Evolutionary conservation across 2,888 invertebrate genomes (phyloP), one percentile per base, ranked within the genome.

Genomic region (Tetanocera ferruginea): DNA sequence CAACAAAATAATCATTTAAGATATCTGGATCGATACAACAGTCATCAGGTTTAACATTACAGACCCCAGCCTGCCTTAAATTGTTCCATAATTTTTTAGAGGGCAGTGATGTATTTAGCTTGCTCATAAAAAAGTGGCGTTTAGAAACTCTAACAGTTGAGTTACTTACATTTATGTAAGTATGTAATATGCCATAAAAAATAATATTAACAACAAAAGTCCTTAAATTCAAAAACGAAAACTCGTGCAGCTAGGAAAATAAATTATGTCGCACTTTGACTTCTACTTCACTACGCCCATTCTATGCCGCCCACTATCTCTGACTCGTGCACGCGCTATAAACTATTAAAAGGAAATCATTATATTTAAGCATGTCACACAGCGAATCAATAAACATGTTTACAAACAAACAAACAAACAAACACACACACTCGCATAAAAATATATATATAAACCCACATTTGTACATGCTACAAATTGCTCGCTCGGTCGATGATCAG

Each of bases 341-440:
- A 34, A 72, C 72, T 72, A 57, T 72, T 72, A 72, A 72, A 72
- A 72, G 72, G 34, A 72, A 72, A 72, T 72, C 72, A 57, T 72
- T 72, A 57, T 72, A 72, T 60, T 72, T 55, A 23, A 55, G 60
- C 72, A 34, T 52, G 69, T 69, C 57, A 17, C 57, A 72, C 34
- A 37, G 4, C 72, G 23, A 57, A 72, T 72, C 72, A 72, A 72
- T 72, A 72, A 72, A 72, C 57, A 57, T 72, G 72, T 55, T 57
- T 57, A 25, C 72, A 57, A 25, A 51, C 57, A 71, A 25, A 11
- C 25, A 28, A 31, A 52, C 70, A 67, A 5, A 11, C 6, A n/a
- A 11, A 67, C 9, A 55, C 19, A 23, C 14, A 66, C 34, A 8
- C n/a, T 28, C 14, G n/a, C 11, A 23, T 14, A 14, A 62, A 23